phyloP scores from a whole-genome alignment of 2,797 vertebrate genomes.

The Protonibea diacanthus region DNA sequence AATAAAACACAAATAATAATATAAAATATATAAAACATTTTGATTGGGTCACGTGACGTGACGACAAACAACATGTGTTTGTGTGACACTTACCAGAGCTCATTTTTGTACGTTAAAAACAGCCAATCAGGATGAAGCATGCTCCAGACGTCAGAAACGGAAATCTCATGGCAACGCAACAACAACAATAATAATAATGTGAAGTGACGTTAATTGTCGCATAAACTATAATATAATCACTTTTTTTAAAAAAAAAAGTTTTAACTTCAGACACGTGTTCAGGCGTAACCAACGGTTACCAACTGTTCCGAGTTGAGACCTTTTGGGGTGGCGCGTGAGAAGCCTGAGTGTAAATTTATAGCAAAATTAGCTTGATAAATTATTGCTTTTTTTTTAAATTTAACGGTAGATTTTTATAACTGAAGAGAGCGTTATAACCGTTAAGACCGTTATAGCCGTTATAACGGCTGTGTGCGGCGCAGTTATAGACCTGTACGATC shows the following conservation, averaged over 20 bases:
- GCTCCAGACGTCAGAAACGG: background rate
- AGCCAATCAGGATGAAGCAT: conserved; percentile 21
- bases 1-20: background rate
- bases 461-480: background rate
- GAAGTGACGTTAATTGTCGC: background rate
- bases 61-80: background rate
- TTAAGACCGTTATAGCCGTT: background rate
- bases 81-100: conserved; percentile 69
- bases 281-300: too few relatives aligned
- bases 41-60: conserved; percentile 1
- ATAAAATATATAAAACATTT: background rate
- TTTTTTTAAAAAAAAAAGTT: background rate
- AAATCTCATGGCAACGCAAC: background rate
- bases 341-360: conserved; percentile 66
- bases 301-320: conserved; percentile 44
- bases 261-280: background rate
- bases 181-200: rapidly evolving
- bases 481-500: background rate
- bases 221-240: background rate
- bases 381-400: rapidly evolving
- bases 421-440: too few relatives aligned
- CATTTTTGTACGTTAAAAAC: conserved; percentile 53
- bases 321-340: conserved; percentile 30
- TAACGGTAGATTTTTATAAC: background rate
- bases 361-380: background rate